These are phyloP conservation scores for Popillia japonica DNA, from an alignment of 1,140 invertebrate species.

Conservation along the genomic window DNA sequence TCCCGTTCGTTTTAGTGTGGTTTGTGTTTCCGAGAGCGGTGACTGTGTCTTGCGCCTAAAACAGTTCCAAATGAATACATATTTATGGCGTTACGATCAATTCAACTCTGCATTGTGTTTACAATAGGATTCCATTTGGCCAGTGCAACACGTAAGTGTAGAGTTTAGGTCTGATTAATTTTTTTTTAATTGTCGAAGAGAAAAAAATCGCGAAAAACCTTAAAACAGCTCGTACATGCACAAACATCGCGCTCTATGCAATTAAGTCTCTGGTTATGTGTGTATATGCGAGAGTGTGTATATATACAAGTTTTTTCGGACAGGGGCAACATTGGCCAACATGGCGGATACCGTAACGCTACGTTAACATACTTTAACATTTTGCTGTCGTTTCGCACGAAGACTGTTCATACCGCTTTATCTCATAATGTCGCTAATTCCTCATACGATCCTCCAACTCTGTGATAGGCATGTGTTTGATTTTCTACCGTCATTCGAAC, in stretches of 20 bases:
- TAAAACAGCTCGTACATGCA: neutral
- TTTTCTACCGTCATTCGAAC: neutral
- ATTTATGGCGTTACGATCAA: conserved; percentile 53
- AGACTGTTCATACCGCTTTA: neutral
- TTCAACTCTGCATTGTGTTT: conserved; percentile 53
- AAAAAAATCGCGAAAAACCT: conserved; percentile 22
- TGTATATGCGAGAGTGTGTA: conserved; percentile 2
- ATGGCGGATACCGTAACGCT: conserved; percentile 39
- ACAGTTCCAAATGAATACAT: conserved; percentile 51
- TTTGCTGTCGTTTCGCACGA: neutral
- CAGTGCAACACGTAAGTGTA: conserved; percentile 47
- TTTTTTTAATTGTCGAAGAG: neutral
- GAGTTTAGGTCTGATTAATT: no score
- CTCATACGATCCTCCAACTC: neutral
- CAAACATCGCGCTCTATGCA: neutral
- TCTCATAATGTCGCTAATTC: conserved; percentile 4
- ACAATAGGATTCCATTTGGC: conserved; percentile 49
- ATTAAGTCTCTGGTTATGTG: neutral
- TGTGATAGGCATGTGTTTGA: neutral
- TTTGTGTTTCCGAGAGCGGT: conserved; percentile 31
- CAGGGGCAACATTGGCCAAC: conserved; percentile 38
- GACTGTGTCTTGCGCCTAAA: conserved; percentile 39
- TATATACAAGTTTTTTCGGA: conserved; percentile 38
- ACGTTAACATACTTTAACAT: conserved; percentile 14
- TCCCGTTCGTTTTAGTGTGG: conserved; percentile 22